A percentile compares a stretch with the other conserved stretches of the same genome.
Evolutionary conservation across 35 echinoderm and acorn worm species (phyloP).

Genomic region (Lytechinus pictus): DNA sequence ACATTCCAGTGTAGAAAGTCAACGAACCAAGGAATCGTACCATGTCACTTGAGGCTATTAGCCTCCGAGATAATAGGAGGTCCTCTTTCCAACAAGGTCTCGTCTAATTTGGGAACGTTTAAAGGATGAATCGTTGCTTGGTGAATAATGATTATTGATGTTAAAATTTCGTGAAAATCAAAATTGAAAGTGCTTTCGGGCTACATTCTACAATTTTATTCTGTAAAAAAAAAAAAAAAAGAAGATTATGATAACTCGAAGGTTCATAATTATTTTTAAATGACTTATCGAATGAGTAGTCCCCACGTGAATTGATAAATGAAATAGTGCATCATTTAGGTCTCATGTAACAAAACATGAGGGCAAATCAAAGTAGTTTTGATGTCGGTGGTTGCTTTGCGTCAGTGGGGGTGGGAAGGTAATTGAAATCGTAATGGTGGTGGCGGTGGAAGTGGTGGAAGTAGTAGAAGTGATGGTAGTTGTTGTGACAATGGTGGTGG

Average conservation of each 20-base stretch:
- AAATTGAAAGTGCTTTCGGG: too few relatives aligned
- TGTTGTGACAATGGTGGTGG: background rate
- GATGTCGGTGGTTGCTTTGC: background rate
- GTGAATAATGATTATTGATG: background rate
- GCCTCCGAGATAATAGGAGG: background rate
- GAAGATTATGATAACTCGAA: too few relatives aligned
- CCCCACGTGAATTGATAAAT: too few relatives aligned
- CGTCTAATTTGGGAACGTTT: background rate
- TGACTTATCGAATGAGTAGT: too few relatives aligned
- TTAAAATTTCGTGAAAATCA: background rate
- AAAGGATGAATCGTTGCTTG: background rate
- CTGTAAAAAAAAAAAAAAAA: too few relatives aligned
- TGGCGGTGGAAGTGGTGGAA: background rate
- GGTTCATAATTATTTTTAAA: too few relatives aligned
- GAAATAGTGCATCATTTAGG: too few relatives aligned
- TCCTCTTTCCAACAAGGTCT: background rate
- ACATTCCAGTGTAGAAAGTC: background rate
- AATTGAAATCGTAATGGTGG: background rate
- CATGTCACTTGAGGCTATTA: slow-evolving; percentile 24
- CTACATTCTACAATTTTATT: too few relatives aligned
- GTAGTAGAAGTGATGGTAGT: background rate
- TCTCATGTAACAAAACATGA: too few relatives aligned
- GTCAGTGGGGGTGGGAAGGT: background rate
- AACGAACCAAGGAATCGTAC: background rate
- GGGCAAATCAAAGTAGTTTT: background rate